A percentile compares a stretch with the other conserved stretches of the same genome.
Conservation (phyloP, 2,888 invertebrate genomes). For the Erynnis tages region DNA sequence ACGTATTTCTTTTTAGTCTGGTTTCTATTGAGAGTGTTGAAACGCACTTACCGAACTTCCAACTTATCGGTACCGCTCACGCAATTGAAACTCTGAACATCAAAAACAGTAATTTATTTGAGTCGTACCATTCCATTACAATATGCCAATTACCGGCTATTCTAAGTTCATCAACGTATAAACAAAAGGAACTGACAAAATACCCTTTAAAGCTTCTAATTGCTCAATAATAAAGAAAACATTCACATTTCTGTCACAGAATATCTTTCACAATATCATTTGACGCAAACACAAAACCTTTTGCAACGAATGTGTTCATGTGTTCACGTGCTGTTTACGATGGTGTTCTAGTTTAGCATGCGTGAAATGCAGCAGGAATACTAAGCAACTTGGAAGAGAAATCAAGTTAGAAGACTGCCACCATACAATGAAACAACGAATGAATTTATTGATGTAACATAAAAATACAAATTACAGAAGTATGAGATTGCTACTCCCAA, state of each 20-base stretch:
- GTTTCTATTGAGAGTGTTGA: conserved; percentile 9
- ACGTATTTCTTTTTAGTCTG: not conserved
- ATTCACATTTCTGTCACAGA: not conserved
- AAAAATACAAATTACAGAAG: too few species aligned
- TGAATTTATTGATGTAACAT: not conserved
- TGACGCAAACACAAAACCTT: not conserved
- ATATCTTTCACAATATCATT: not conserved
- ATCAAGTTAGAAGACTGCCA: not conserved
- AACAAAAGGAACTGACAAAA: too few species aligned
- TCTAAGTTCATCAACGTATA: too few species aligned
- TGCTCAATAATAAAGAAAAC: too few species aligned
- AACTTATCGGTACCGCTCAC: not conserved
- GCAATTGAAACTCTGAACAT: too few species aligned
- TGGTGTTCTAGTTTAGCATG: conserved; percentile 31
- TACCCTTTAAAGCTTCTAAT: too few species aligned
- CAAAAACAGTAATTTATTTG: too few species aligned
- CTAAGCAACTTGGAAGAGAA: conserved; percentile 1
- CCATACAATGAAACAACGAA: not conserved
- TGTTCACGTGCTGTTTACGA: conserved; percentile 46
- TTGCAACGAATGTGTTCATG: conserved; percentile 8
- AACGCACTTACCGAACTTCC: too few species aligned
- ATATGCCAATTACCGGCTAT: too few species aligned
- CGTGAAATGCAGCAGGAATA: conserved; percentile 1
- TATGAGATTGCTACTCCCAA: too few species aligned
- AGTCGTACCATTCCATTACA: too few species aligned